Percentiles rank a stretch among this genome's conserved stretches.
Evolutionary conservation across 2,113 vertebrate genomes (phyloP).

Genomic region (Callopanchax toddi): DNA sequence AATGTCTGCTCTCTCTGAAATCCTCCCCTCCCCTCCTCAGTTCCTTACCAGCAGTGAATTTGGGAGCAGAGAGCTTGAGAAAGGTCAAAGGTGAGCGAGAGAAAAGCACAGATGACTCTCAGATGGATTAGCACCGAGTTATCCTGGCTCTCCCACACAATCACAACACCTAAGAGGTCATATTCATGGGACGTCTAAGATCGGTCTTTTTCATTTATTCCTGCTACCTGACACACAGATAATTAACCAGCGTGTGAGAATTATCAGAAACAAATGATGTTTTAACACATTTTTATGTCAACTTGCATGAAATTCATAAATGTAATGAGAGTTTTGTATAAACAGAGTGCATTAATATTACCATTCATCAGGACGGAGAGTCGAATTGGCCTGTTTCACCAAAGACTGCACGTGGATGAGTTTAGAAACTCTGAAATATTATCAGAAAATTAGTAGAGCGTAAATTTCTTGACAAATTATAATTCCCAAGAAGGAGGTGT

Average conservation of each 20-base stretch:
- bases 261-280: constrained; percentile 8
- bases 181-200: constrained; percentile 41
- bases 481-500: constrained; percentile 55
- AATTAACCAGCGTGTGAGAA: not conserved
- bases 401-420: constrained; percentile 21
- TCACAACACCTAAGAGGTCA: constrained; percentile 64
- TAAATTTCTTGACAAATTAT: constrained; percentile 63
- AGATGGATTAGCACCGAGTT: constrained; percentile 77
- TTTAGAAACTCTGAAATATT: constrained; percentile 43
- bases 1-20: constrained; percentile 30
- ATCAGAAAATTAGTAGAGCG: constrained; percentile 52
- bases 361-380: constrained; percentile 1
- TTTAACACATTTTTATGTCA: not conserved
- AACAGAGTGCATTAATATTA: constrained; percentile 19
- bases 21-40: constrained; percentile 9
- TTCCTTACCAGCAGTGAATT: constrained; percentile 48
- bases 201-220: constrained; percentile 19
- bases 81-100: constrained; percentile 72
- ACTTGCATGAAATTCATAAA: constrained; percentile 1
- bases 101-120: constrained; percentile 76
- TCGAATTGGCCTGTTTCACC: not conserved
- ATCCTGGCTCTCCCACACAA: constrained; percentile 69
- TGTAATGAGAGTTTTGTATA: not conserved
- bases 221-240: not conserved
- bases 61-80: constrained; percentile 70